Conservation (phyloP, 1,140 invertebrate genomes). For the Drosophila lacteicornis region DNA sequence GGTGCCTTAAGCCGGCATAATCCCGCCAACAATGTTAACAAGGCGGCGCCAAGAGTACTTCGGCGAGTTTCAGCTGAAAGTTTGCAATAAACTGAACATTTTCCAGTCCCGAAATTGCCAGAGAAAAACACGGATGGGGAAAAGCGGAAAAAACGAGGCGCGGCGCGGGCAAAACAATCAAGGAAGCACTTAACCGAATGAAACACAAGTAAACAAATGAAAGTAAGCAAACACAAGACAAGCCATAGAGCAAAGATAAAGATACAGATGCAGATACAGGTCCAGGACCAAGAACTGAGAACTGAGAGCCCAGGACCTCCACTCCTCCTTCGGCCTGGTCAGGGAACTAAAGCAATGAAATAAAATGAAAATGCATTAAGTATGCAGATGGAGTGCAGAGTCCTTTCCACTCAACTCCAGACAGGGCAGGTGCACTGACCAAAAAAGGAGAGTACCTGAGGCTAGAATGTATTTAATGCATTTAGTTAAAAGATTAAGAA, state of each 20-base stretch:
- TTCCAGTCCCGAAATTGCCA: conserved; percentile 24
- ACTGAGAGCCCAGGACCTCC: not conserved
- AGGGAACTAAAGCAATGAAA: conserved; percentile 77
- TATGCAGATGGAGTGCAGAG: conserved; percentile 63
- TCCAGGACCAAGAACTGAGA: not conserved
- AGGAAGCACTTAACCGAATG: conserved; percentile 82
- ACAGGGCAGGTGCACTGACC: not conserved
- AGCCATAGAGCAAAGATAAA: conserved; percentile 60
- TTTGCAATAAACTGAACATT: conserved; percentile 19
- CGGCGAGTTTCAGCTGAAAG: conserved; percentile 12
- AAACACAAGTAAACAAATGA: conserved; percentile 83
- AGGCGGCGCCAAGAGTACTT: conserved; percentile 2
- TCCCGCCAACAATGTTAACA: conserved; percentile 23
- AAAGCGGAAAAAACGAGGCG: conserved; percentile 8
- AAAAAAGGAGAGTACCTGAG: not conserved
- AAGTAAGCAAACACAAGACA: conserved; percentile 76
- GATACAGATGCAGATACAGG: conserved; percentile 19
- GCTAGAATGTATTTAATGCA: not conserved
- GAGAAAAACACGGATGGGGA: conserved; percentile 1
- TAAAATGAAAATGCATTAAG: conserved; percentile 81
- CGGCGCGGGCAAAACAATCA: conserved; percentile 72
- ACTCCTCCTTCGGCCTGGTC: conserved; percentile 23
- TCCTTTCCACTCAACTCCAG: conserved; percentile 32
- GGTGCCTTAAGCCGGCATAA: not conserved
- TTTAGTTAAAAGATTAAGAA: too few species aligned